A percentile compares a stretch with the other conserved stretches of the same genome.
Conservation (phyloP, 1,140 invertebrate genomes). For the Augochlora pura region DNA sequence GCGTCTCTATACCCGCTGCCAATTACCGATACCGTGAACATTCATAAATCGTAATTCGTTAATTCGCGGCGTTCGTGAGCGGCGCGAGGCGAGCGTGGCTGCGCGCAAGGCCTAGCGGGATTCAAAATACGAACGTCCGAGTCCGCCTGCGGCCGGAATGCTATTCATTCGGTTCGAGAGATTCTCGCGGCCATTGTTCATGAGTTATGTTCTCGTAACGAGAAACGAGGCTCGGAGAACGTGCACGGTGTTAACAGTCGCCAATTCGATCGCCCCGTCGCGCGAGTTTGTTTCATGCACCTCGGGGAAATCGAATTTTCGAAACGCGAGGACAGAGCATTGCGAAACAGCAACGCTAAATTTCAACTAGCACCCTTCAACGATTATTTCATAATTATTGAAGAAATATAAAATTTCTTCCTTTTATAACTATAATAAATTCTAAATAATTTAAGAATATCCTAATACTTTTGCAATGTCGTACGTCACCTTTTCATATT, state of each 20-base stretch:
- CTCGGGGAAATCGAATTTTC: slow-evolving; percentile 16
- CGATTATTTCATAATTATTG: too few species aligned
- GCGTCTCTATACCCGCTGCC: slow-evolving; percentile 55
- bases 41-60: slow-evolving; percentile 67
- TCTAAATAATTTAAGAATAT: too few species aligned
- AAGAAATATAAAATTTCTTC: too few species aligned
- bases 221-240: slow-evolving; percentile 52
- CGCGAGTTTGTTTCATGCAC: not conserved
- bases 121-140: slow-evolving; percentile 60
- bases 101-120: slow-evolving; percentile 44
- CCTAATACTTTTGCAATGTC: too few species aligned
- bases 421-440: too few species aligned
- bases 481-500: too few species aligned
- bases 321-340: not conserved
- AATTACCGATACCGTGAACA: slow-evolving; percentile 60
- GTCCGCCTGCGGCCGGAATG: slow-evolving; percentile 48
- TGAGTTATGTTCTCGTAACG: slow-evolving; percentile 65
- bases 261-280: slow-evolving; percentile 45
- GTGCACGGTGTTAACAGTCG: slow-evolving; percentile 51
- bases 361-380: too few species aligned
- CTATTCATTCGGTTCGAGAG: slow-evolving; percentile 60
- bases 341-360: too few species aligned
- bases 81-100: slow-evolving; percentile 15
- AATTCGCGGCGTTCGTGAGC: slow-evolving; percentile 52
- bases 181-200: slow-evolving; percentile 57